These are phyloP conservation scores for Syrista parreyssii DNA, from an alignment of 2,888 invertebrate species.

Conservation along the genomic window DNA sequence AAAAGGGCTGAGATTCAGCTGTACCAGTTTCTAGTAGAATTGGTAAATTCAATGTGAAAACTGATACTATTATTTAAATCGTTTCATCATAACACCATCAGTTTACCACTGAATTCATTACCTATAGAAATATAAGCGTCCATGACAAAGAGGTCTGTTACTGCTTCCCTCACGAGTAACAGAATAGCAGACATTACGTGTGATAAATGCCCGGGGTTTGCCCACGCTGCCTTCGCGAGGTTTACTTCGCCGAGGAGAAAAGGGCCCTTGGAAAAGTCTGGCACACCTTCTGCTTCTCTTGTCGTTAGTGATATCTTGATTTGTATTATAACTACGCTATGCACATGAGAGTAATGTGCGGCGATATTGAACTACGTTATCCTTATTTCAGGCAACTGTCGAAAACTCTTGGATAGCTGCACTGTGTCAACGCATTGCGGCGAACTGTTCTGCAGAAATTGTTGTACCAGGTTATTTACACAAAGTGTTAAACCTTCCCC, in stretches of 20 bases:
- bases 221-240: conserved; percentile 61
- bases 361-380: not conserved
- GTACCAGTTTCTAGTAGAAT: not conserved
- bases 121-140: not conserved
- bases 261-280: conserved; percentile 60
- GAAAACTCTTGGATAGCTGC: conserved; percentile 55
- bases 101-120: not conserved
- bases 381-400: conserved; percentile 53
- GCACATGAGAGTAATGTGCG: not conserved
- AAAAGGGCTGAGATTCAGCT: not conserved
- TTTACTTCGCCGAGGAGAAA: conserved; percentile 61
- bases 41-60: not conserved
- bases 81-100: not conserved
- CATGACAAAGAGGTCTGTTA: not conserved
- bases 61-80: not conserved
- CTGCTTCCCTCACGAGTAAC: not conserved
- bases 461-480: conserved; percentile 41
- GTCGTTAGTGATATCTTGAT: conserved; percentile 50
- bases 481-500: conserved; percentile 20
- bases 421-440: conserved; percentile 51
- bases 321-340: not conserved
- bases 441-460: conserved; percentile 60
- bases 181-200: conserved; percentile 3
- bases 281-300: conserved; percentile 64
- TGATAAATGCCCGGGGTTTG: conserved; percentile 56